Base-by-base conservation (phyloP, 37 sponge, comb jelly and placozoan genomes). In the Ianthella basta region DNA sequence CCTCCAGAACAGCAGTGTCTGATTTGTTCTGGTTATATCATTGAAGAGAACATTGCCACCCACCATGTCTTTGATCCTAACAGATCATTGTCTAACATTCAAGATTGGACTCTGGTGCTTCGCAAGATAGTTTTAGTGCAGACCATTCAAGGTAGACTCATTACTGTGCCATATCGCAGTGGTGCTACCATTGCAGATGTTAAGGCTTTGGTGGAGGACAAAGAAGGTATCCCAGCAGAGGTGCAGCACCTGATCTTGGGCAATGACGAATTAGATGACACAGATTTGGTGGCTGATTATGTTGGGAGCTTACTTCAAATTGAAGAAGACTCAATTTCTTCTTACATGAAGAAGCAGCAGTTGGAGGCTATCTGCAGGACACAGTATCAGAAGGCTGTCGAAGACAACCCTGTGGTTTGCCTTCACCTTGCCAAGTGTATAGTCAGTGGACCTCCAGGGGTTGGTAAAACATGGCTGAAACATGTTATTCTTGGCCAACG, bases 1-100 rank as follows among this genome's bases (percentile, higher is more conserved):
- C 89, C 85, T 27, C 89, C 89, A 25, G 89, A 88, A 19, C 89
- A 88, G 75, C 89, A 88, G 78, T 59, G 89, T 60, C 85, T 88
- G 10, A 88, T 88, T 80, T 86, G 86, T 53, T 80, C 89, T 16
- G 89, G 89, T 25, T 87, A 88, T 27, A 84, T 87, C 15, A 55
- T 86, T 15, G 89, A 86, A 54, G 89, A 88, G 12, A 84, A 85
- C 33, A 79, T 84, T 34, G 87, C 85, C 24, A 80, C 87, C 69
- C 87, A 80, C 40, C 84, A 88, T 44, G 86, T 87, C 85, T 87
- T 87, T 60, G 86, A 30, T 12, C 65, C 6, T 44, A 10, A 44
- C 50, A 44, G 50, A 44, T 44, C 50, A 44, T 44, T 44, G 8
- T 44, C 8, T n/a, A n/a, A n/a, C 50, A 44, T 44, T 44, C 6